These are phyloP conservation scores for Callosobruchus maculatus DNA, from an alignment of 2,888 invertebrate species.

Conservation along the genomic window DNA sequence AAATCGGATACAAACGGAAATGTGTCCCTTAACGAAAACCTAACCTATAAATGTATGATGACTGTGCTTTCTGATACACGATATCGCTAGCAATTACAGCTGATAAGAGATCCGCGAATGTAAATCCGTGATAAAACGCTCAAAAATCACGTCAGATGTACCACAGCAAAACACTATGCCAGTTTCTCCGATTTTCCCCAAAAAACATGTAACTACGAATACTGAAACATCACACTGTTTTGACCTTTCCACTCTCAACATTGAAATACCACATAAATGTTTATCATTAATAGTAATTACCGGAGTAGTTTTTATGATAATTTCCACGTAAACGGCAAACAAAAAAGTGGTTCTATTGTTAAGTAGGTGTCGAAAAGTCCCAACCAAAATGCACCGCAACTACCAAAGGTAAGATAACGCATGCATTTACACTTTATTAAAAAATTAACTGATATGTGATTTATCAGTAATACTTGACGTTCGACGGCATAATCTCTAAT, in stretches of 20 bases:
- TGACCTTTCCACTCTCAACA: slow-evolving; percentile 24
- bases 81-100: neutral
- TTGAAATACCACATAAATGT: slow-evolving; percentile 24
- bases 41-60: neutral
- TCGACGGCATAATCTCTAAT: neutral
- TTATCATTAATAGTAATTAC: slow-evolving; percentile 26
- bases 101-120: neutral
- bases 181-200: neutral
- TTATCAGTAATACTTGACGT: neutral
- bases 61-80: neutral
- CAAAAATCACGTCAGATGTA: neutral
- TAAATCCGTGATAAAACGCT: neutral
- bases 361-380: neutral
- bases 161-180: neutral
- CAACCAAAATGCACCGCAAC: neutral
- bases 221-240: neutral
- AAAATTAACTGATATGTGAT: neutral
- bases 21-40: neutral
- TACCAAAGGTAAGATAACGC: neutral
- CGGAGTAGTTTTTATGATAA: neutral
- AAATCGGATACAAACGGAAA: neutral
- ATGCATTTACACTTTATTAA: neutral
- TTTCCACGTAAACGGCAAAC: neutral
- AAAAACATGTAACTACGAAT: neutral
- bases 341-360: neutral